phyloP scores from a whole-genome alignment of 2,797 vertebrate species.

The Meriones psammophilus region DNA sequence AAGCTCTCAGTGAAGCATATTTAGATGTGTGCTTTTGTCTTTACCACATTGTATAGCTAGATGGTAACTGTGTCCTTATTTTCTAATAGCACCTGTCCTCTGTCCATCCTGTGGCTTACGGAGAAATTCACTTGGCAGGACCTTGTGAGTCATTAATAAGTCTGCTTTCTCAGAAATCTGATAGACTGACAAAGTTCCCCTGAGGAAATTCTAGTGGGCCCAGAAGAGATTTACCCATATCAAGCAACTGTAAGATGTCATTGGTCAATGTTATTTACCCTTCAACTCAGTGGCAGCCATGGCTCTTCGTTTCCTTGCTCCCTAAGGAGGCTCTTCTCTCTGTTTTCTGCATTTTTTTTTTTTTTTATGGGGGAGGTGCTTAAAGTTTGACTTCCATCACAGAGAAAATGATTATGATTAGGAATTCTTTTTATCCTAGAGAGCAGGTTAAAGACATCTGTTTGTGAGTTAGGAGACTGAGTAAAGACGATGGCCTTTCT shows the following conservation, averaged over 20 bases:
- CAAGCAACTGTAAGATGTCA: neutral
- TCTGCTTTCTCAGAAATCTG: conserved; percentile 4
- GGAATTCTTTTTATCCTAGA: neutral
- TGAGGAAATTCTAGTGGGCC: neutral
- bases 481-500: neutral
- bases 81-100: neutral
- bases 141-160: neutral
- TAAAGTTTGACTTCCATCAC: neutral
- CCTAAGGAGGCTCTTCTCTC: neutral
- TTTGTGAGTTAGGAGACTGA: neutral
- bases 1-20: neutral
- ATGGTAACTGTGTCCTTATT: neutral
- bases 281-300: neutral
- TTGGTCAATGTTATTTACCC: neutral
- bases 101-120: too few species aligned
- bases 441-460: neutral
- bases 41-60: neutral
- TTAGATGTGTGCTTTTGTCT: neutral
- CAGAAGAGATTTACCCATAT: neutral
- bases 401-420: conserved; percentile 30
- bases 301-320: neutral
- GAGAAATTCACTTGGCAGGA: neutral
- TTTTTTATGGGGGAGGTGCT: neutral
- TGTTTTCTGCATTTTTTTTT: conserved; percentile 41
- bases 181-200: neutral